Conservation (phyloP, 2,888 invertebrate species). For the Onthophagus sagittarius region DNA sequence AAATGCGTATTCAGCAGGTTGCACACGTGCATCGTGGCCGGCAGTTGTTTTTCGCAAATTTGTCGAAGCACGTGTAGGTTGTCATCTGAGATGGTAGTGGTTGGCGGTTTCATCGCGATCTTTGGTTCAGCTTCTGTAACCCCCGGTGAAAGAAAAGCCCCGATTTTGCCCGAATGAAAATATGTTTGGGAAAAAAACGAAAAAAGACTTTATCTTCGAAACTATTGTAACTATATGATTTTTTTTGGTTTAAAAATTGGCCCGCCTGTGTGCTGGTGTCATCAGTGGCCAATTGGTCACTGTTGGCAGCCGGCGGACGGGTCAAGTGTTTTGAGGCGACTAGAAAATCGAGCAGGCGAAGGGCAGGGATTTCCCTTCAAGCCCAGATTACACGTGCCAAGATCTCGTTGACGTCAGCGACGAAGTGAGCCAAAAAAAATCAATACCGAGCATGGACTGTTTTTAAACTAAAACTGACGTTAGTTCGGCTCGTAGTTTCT, state of each 20-base stretch:
- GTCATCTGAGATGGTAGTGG: constrained; percentile 16
- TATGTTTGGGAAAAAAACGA: background rate
- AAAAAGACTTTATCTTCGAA: background rate
- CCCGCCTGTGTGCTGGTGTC: background rate
- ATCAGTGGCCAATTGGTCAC: background rate
- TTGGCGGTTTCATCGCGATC: constrained; percentile 4
- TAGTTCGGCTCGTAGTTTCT: background rate
- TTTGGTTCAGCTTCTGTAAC: background rate
- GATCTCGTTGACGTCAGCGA: background rate
- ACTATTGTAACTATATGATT: background rate
- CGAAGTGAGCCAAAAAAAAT: background rate
- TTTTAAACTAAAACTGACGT: background rate
- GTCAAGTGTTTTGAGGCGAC: background rate
- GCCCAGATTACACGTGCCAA: constrained; percentile 1
- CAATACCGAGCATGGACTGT: background rate
- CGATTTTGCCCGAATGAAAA: background rate
- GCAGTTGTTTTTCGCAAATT: constrained; percentile 19
- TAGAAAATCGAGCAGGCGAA: constrained; percentile 1
- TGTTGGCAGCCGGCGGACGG: background rate
- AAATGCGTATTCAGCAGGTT: constrained; percentile 18
- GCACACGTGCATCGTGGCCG: constrained; percentile 17
- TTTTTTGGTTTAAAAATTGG: background rate
- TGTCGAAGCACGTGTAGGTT: constrained; percentile 14
- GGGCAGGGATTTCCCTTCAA: constrained; percentile 8
- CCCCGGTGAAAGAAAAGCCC: background rate